Conservation (phyloP, 2,888 invertebrate genomes). For the Spodoptera picta region DNA sequence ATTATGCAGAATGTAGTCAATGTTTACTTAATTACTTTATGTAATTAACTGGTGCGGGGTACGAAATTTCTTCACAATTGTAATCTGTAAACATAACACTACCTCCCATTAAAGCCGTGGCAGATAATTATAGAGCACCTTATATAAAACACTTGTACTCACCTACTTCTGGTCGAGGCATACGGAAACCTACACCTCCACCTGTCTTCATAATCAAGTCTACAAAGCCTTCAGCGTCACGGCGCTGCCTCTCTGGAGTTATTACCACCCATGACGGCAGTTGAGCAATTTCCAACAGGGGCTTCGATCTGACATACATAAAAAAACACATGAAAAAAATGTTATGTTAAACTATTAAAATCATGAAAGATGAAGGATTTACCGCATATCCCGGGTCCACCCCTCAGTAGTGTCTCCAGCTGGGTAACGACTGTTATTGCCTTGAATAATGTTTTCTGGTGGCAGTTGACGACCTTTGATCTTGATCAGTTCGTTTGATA, state of each 20-base stretch:
- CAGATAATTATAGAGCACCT: no score
- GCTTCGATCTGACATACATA: conserved; percentile 67
- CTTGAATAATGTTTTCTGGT: conserved; percentile 90
- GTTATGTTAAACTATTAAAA: no score
- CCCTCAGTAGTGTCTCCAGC: conserved; percentile 90
- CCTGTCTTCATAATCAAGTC: conserved; percentile 80
- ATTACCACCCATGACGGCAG: conserved; percentile 84
- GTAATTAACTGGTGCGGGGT: no score
- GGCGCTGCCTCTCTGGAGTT: conserved; percentile 75
- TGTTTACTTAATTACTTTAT: no score
- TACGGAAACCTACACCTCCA: conserved; percentile 75
- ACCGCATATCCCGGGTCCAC: conserved; percentile 92
- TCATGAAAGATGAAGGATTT: conserved; percentile 1
- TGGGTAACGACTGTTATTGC: conserved; percentile 68
- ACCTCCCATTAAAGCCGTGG: no score
- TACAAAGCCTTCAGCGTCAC: conserved; percentile 82
- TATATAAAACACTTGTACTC: conserved; percentile 22
- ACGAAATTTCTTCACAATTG: no score
- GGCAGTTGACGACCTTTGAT: conserved; percentile 91
- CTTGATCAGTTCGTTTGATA: conserved; percentile 89
- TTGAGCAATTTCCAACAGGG: conserved; percentile 68
- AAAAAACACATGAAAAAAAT: not conserved
- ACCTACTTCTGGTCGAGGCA: conserved; percentile 81
- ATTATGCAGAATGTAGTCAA: no score
- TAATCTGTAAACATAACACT: no score